A percentile compares a stretch with the other conserved stretches of the same genome.
Evolutionary conservation across 2,888 invertebrate genomes (phyloP).

Genomic region (Dryococelus australis): DNA sequence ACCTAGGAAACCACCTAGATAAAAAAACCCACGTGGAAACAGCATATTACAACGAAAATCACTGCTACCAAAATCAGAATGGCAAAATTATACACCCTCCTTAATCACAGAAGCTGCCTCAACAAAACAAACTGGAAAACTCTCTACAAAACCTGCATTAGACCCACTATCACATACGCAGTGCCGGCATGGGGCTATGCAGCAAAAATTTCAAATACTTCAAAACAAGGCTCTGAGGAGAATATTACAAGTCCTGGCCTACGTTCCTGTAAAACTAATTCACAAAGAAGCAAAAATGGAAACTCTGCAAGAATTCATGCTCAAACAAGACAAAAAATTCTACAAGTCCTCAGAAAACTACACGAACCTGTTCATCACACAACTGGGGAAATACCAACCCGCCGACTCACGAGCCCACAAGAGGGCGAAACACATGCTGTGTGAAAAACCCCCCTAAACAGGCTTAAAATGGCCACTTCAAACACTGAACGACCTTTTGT

Average conservation of each 20-base stretch:
- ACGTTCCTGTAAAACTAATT: not conserved
- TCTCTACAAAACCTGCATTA: not conserved
- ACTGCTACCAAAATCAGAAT: not conserved
- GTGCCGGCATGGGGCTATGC: not conserved
- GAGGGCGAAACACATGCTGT: no score
- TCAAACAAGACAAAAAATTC: not conserved
- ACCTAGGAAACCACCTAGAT: conserved; percentile 30
- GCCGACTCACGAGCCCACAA: no score
- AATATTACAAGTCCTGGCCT: not conserved
- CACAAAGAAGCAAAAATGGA: not conserved
- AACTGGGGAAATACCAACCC: not conserved
- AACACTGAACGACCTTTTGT: no score
- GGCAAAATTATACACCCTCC: not conserved
- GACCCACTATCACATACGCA: not conserved
- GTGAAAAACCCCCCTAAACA: no score
- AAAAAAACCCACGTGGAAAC: conserved; percentile 17
- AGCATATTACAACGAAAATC: not conserved
- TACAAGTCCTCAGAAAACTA: not conserved
- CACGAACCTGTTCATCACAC: not conserved
- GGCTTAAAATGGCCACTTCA: no score
- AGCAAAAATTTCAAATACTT: not conserved
- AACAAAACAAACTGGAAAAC: not conserved
- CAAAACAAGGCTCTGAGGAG: not conserved
- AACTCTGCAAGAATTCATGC: not conserved
- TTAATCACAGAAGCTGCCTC: not conserved